Evolutionary conservation across 2,888 invertebrate species (phyloP).

Genomic region (Alloplasta piceator): DNA sequence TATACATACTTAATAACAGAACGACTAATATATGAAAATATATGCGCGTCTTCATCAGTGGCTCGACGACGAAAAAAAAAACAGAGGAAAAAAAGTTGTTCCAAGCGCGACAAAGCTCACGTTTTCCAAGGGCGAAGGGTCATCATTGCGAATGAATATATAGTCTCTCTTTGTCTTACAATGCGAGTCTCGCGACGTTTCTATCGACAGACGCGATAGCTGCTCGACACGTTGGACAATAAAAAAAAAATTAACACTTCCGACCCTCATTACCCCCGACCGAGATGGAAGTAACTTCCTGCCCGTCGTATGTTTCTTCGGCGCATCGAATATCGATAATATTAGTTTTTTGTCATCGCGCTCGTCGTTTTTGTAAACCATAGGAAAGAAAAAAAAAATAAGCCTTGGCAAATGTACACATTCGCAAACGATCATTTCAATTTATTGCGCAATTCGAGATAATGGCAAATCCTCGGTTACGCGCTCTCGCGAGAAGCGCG

Average conservation of each 20-base stretch:
- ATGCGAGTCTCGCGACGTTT: background rate
- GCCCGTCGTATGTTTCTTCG: too few species aligned
- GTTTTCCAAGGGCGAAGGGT: background rate
- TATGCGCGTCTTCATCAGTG: background rate
- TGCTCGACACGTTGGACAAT: too few species aligned
- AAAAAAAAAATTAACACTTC: too few species aligned
- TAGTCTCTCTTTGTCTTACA: background rate
- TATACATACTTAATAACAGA: too few species aligned
- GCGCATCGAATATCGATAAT: too few species aligned
- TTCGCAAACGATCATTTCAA: slow-evolving; percentile 16
- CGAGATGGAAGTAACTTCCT: too few species aligned
- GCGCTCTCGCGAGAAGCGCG: background rate
- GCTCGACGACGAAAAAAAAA: slow-evolving; percentile 29
- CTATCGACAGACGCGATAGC: background rate
- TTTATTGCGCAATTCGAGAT: slow-evolving; percentile 36
- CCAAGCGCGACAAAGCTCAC: background rate
- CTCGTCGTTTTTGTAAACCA: too few species aligned
- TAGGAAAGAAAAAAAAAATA: too few species aligned
- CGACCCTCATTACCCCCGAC: too few species aligned
- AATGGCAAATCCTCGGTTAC: slow-evolving; percentile 26
- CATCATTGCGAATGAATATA: slow-evolving; percentile 34
- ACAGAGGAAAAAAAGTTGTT: slow-evolving; percentile 3
- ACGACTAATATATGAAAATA: background rate
- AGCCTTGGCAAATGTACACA: too few species aligned
- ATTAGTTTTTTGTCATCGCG: too few species aligned